Conservation (phyloP, 1,140 invertebrate genomes). For the Camponotus floridanus region DNA sequence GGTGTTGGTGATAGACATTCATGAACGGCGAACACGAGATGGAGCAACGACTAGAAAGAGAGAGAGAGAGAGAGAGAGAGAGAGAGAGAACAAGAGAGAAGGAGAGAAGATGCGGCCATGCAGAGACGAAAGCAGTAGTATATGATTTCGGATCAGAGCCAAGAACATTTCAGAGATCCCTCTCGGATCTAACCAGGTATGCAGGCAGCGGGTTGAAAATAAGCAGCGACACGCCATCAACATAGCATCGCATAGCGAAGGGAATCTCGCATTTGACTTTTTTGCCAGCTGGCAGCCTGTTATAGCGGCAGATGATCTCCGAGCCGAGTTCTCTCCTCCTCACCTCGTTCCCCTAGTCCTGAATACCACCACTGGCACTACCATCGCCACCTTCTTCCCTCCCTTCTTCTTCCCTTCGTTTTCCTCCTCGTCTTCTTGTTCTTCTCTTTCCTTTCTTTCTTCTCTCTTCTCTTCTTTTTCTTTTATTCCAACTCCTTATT, state of each 20-base stretch:
- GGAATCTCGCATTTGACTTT: conserved; percentile 84
- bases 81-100: conserved; percentile 2
- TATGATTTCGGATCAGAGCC: conserved; percentile 83
- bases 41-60: neutral
- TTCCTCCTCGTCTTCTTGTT: conserved; percentile 58
- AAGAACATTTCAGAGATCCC: conserved; percentile 82
- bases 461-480: conserved; percentile 61
- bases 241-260: conserved; percentile 84
- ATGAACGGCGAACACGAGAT: conserved; percentile 47
- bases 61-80: neutral
- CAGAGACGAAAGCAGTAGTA: conserved; percentile 74
- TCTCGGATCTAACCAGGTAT: conserved; percentile 84
- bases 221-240: conserved; percentile 86
- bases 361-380: conserved; percentile 38
- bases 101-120: conserved; percentile 23
- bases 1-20: conserved; percentile 42
- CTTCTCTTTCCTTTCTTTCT: conserved; percentile 19
- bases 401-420: conserved; percentile 52
- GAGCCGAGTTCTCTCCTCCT: conserved; percentile 76
- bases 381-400: conserved; percentile 44
- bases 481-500: conserved; percentile 82
- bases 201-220: conserved; percentile 84
- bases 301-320: conserved; percentile 85
- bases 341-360: conserved; percentile 61
- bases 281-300: conserved; percentile 86